Conservation (phyloP, 2,888 invertebrate genomes). For the Sturmia bella region DNA sequence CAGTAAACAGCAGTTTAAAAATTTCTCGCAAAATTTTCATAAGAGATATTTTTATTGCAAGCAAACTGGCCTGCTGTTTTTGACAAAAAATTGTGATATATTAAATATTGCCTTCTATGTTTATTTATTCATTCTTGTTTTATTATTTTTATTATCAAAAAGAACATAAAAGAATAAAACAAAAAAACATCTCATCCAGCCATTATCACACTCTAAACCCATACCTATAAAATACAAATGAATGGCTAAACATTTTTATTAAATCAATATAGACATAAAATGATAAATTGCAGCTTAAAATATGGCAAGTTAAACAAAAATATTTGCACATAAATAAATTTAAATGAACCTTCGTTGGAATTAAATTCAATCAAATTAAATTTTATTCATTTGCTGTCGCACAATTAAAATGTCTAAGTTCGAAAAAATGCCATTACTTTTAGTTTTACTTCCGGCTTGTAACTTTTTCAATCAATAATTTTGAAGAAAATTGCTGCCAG, state of each 20-base stretch:
- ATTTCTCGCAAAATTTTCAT: background rate
- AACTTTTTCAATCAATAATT: slow-evolving; percentile 24
- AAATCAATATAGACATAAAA: background rate
- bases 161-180: slow-evolving; percentile 17
- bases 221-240: slow-evolving; percentile 33
- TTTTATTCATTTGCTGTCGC: no score
- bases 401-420: no score
- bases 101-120: no score
- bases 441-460: background rate
- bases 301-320: background rate
- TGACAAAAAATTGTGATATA: no score
- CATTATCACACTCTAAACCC: slow-evolving; percentile 40
- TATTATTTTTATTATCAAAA: background rate
- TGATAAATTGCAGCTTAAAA: background rate
- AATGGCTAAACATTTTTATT: slow-evolving; percentile 19
- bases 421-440: background rate
- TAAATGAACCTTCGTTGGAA: no score
- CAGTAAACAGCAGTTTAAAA: no score
- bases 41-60: background rate
- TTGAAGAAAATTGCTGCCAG: background rate
- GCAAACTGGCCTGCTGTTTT: background rate
- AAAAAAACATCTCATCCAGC: slow-evolving; percentile 2
- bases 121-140: slow-evolving; percentile 7
- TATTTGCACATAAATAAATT: background rate
- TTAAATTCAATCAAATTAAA: background rate